Evolutionary conservation across 2,888 invertebrate genomes (phyloP).

Genomic region (Hartigia nigra): DNA sequence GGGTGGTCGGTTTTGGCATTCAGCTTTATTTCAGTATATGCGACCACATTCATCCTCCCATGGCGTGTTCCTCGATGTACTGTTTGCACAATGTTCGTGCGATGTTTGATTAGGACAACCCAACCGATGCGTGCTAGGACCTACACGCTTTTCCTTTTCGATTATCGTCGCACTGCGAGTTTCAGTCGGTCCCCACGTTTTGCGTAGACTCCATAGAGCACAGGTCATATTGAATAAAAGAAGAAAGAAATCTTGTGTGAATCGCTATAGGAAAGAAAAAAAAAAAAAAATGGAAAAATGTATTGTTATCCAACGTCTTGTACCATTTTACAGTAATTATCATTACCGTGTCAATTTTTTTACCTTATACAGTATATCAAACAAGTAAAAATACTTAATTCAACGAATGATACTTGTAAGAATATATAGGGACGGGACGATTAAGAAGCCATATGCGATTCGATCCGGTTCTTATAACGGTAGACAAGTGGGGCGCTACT

Average conservation of each 20-base stretch:
- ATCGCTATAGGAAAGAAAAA: neutral
- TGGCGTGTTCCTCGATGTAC: constrained; percentile 38
- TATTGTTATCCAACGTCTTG: neutral
- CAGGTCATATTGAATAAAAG: neutral
- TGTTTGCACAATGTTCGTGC: constrained; percentile 54
- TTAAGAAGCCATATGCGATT: neutral
- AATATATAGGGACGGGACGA: neutral
- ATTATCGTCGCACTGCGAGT: constrained; percentile 24
- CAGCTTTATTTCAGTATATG: constrained; percentile 16
- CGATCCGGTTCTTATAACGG: neutral
- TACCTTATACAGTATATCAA: neutral
- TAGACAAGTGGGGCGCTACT: neutral
- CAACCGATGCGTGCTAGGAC: constrained; percentile 54
- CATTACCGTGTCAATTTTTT: neutral
- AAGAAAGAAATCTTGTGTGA: neutral
- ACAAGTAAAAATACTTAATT: neutral
- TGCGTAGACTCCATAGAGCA: neutral
- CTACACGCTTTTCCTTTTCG: constrained; percentile 29
- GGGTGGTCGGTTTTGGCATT: constrained; percentile 28
- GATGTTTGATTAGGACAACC: constrained; percentile 63
- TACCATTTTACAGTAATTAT: neutral
- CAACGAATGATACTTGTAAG: neutral
- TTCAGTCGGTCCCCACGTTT: constrained; percentile 7
- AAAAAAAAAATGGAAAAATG: neutral
- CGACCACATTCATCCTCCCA: constrained; percentile 35